A percentile compares a stretch with the other conserved stretches of the same genome.
phyloP scores from a whole-genome alignment of 2,797 vertebrate species.

The Prionace glauca region DNA sequence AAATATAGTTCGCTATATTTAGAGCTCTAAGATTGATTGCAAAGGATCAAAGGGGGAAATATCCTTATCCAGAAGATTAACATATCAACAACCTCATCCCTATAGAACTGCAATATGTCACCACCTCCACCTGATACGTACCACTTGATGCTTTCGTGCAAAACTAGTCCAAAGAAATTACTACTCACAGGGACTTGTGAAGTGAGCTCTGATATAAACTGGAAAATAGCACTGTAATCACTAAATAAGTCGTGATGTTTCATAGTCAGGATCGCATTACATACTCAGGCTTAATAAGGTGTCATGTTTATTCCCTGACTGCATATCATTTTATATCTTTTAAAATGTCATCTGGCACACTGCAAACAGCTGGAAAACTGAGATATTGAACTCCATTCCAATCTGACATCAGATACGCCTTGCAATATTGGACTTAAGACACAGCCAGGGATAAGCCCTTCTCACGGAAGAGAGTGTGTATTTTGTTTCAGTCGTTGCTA shows the following conservation, averaged over 20 bases:
- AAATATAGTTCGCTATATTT: constrained; percentile 5
- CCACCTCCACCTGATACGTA: constrained; percentile 14
- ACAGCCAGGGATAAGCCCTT: not conserved
- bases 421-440: not conserved
- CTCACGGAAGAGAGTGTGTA: not conserved
- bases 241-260: not conserved
- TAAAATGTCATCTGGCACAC: constrained; percentile 15
- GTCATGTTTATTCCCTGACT: constrained; percentile 18
- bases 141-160: not conserved
- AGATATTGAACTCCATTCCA: not conserved
- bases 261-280: not conserved
- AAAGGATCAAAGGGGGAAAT: not conserved
- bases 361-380: constrained; percentile 9
- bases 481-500: not conserved
- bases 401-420: not conserved
- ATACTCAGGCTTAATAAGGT: not conserved
- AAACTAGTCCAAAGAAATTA: not conserved
- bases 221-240: constrained; percentile 21
- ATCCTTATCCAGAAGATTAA: constrained; percentile 30
- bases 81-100: not conserved
- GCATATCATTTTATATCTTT: constrained; percentile 5
- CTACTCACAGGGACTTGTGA: not conserved
- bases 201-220: not conserved
- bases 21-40: not conserved
- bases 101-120: not conserved